Evolutionary conservation across 2,888 invertebrate species (phyloP), one percentile per base, ranked within the genome.

Genomic region (Steinernema hermaphroditum): DNA sequence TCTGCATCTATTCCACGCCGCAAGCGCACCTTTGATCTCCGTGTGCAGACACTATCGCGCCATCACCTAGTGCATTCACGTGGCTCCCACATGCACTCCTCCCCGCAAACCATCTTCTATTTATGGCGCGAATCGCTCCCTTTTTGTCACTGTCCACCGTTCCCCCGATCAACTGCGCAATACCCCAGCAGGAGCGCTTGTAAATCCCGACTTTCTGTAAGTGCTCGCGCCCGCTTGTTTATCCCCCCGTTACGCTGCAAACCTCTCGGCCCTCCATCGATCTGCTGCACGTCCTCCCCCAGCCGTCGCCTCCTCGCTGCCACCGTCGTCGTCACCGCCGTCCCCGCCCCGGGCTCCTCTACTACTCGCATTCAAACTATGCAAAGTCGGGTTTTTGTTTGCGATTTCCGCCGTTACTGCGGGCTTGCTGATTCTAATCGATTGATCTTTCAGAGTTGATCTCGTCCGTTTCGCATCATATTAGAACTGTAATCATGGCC

Each of bases 381-480:
- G 62, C 62, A 62, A 62, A 62, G 62, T 62, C 62, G 62, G 32
- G 62, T 62, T 62, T 62, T 62, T 62, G 19, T 62, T 62, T 62
- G 62, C 62, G 62, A 27, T 62, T 46, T 46, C 9, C 4, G 46
- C 16, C 27, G 27, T 14, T 9, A 2, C 27, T 14, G 14, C 29
- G 34, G 12, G 27, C 16, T 19, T 32, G 32, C 32, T 22, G 2
- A 1, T 16, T 32, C 9, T 24, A 50, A 22, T 50, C 24, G 19
- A 19, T 19, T 24, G 19, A 22, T 12, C 9, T 50, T 62, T 62
- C 62, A 62, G 62, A 62, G 62, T 62, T 62, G 62, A 62, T 62
- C 62, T 62, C 62, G 22, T 4, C 27, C 62, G 62, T 62, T 32
- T 50, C 24, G 50, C 62, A 24, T 1, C 29, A 29, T 8, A 29